Base-by-base conservation (phyloP, 2,888 invertebrate species). In the Tenthredo scrophulariae region DNA sequence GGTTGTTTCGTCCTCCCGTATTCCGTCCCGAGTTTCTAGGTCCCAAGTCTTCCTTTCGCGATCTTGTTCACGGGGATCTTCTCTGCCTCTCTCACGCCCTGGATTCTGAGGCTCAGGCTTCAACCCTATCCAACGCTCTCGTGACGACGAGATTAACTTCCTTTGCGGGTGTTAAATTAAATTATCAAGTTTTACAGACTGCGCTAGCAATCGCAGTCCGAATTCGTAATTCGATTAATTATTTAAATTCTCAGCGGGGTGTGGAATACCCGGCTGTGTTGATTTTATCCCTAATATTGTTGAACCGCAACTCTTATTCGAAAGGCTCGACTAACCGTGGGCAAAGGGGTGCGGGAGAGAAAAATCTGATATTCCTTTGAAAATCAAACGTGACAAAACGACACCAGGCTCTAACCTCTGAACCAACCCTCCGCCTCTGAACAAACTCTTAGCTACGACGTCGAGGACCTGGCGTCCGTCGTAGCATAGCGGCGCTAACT, bases 141-240 rank as follows among this genome's bases (percentile, higher is more conserved):
- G 86, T 87, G 87, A 86, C 85, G 86, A 85, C 85, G 87, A 87
- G 87, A 89, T 89, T 89, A 89, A 89, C 90, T 89, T 90, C 88
- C 89, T 89, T 89, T 88, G 88, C 90, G 86, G 80, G 86, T 70
- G 85, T 77, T 86, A 90, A 89, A 89, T 90, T 86, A 87, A 90
- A 89, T 90, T 89, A 90, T 88, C 88, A 90, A 89, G 88, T 89
- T 89, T 90, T 86, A 84, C 86, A 15, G 65, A 58, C 40, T 62
- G 54, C 82, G 85, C 62, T 86, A 86, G 84, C 86, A 85, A 87
- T 80, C 85, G 85, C 80, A 58, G 74, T 33, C 84, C 54, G 85
- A 85, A 86, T n/a, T 86, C 86, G 86, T 89, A 86, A 89, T 89
- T 87, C 86, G 86, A 88, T 89, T 89, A 87, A 86, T 89, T 89